Base-by-base conservation (phyloP, 2,113 vertebrate genomes). In the Bufo gargarizans region DNA sequence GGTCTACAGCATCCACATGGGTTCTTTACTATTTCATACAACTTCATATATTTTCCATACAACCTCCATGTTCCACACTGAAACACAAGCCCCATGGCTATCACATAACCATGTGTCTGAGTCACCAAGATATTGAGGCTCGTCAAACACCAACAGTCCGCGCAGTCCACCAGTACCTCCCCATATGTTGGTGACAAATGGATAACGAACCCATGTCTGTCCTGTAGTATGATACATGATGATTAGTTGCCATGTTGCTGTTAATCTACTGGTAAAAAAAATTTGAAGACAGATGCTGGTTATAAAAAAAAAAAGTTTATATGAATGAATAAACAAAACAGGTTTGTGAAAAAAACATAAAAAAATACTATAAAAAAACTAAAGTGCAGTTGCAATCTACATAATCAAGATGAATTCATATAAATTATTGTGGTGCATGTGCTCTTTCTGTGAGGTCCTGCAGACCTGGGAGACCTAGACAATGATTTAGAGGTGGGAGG, bases 371-470 rank as follows among this genome's bases (percentile, higher is more conserved):
- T 3, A 43, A 82, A 53, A 78, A 65, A 86, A 3, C 6, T 56
- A 69, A 86, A 84, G 55, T n/a, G 4, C 16, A 14, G 79, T 86
- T 72, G 67, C 86, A 88, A 45, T 90, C 55, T 33, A 74, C 76
- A 61, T 65, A 76, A 69, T 33, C 71, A 1, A 71, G 69, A 78
- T 45, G 0, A 0, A 89, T 77, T 89, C 91, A 72, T 88, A 89
- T 91, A 89, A 89, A 91, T 89, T 79, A 87, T 47, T 76, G 89
- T 90, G 91, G 92, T 84, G 89, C 91, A 90, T n/a, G 76, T 92
- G 91, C 91, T 93, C 91, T 90, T 89, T 90, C 91, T 45, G 69
- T 74, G 55, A 47, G 77, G 71, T 76, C 55, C 85, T 69, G 81
- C 71, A 84, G 80, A 87, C 86, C 58, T 83, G 86, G 90, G 85